Conservation (phyloP, 2,113 vertebrate species). For the Todiramphus chloris region DNA sequence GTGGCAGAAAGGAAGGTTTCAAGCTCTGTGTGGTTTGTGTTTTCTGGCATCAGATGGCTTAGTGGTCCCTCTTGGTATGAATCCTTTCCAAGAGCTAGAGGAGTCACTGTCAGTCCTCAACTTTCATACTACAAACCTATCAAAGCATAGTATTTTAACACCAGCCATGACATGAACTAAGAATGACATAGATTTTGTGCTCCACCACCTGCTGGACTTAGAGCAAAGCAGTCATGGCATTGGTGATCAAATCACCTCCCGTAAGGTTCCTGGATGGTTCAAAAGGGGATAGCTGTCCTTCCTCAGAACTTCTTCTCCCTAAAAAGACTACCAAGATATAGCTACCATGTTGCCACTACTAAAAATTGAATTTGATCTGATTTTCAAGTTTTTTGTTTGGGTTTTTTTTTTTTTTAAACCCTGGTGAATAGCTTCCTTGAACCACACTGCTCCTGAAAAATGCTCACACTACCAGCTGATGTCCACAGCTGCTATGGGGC, state of each 20-base stretch:
- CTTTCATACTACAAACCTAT: not conserved
- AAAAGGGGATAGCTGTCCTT: not conserved
- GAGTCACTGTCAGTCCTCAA: not conserved
- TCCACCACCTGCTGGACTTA: not conserved
- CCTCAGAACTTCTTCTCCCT: not conserved
- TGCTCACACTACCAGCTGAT: not conserved
- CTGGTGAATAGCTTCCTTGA: not conserved
- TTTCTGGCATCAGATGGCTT: not conserved
- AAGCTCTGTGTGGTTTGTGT: not conserved
- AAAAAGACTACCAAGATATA: not conserved
- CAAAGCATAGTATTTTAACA: not conserved
- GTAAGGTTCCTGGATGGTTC: not conserved
- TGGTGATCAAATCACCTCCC: not conserved
- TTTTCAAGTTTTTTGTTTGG: not conserved
- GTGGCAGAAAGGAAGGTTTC: not conserved
- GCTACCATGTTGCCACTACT: not conserved
- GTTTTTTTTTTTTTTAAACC: not conserved
- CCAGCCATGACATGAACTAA: not conserved
- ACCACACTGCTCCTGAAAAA: not conserved
- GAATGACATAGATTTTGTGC: not conserved
- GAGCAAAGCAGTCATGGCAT: not conserved
- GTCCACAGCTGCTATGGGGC: not conserved
- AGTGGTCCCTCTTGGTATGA: not conserved
- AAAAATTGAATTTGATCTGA: not conserved
- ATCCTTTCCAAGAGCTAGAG: not conserved